Conservation (phyloP, 2,797 vertebrate genomes). For the Caiman crocodilus region DNA sequence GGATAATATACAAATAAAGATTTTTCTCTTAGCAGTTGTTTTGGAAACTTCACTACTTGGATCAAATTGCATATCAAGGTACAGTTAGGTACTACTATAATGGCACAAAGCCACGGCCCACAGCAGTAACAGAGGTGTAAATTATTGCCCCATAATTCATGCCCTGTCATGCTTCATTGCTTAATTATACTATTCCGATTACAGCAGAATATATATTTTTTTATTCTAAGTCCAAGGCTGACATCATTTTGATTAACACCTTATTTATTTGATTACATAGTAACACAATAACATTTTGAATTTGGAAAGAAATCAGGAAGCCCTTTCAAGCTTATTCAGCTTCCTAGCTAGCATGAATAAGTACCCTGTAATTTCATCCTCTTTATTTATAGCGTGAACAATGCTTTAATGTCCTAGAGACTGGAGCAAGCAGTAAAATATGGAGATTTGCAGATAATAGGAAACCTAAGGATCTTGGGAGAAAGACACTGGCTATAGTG, state of each 20-base stretch:
- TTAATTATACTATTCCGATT: slow-evolving; percentile 74
- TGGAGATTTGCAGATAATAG: slow-evolving; percentile 44
- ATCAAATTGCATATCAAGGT: slow-evolving; percentile 37
- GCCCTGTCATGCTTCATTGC: slow-evolving; percentile 74
- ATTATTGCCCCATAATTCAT: slow-evolving; percentile 68
- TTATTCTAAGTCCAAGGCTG: slow-evolving; percentile 73
- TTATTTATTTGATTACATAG: slow-evolving; percentile 77
- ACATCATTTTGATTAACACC: slow-evolving; percentile 78
- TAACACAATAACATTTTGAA: slow-evolving; percentile 76
- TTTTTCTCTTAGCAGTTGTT: slow-evolving; percentile 3
- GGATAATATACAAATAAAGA: slow-evolving; percentile 21
- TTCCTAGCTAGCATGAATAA: slow-evolving; percentile 40
- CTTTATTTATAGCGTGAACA: slow-evolving; percentile 70
- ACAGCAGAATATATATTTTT: slow-evolving; percentile 75
- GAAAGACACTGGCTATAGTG: slow-evolving; percentile 32
- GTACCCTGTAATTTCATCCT: slow-evolving; percentile 65
- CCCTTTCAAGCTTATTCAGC: slow-evolving; percentile 71
- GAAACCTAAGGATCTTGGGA: slow-evolving; percentile 32
- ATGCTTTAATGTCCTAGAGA: slow-evolving; percentile 63
- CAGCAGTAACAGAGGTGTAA: slow-evolving; percentile 67
- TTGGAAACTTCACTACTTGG: slow-evolving; percentile 42
- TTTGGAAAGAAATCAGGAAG: slow-evolving; percentile 73
- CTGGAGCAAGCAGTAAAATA: slow-evolving; percentile 42
- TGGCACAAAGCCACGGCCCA: slow-evolving; percentile 62
- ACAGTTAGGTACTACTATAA: slow-evolving; percentile 28